Conservation (phyloP, 2,113 vertebrate species). For the Cygnus buccinator region DNA sequence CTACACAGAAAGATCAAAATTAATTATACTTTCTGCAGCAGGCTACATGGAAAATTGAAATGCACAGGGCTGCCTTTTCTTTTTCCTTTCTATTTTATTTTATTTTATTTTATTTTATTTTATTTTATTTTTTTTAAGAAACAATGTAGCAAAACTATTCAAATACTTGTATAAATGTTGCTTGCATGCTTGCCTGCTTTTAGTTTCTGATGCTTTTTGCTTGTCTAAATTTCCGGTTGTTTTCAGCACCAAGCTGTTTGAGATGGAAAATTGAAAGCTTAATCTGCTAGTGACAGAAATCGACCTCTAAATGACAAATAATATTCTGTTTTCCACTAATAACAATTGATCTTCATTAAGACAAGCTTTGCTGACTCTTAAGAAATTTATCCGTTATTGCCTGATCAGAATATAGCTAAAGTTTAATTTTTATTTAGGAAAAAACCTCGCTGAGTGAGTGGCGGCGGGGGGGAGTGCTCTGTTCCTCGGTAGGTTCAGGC, state of each 20-base stretch:
- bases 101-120: not conserved
- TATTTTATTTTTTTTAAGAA: not conserved
- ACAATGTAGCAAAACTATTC: not conserved
- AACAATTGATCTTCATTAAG: conserved; percentile 8
- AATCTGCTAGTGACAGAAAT: not conserved
- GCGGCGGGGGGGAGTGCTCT: rapidly evolving
- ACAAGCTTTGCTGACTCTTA: conserved; percentile 24
- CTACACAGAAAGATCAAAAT: conserved; percentile 49
- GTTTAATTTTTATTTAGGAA: not conserved
- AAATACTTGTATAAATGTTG: not conserved
- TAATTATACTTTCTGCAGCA: conserved; percentile 41
- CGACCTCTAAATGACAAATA: conserved; percentile 19
- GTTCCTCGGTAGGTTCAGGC: not conserved
- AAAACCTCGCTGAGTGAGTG: not conserved
- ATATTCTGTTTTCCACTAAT: conserved; percentile 27
- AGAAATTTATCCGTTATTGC: conserved; percentile 7
- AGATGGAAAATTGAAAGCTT: not conserved
- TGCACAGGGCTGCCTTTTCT: not conserved
- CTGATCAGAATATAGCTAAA: not conserved
- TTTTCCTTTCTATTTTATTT: not conserved
- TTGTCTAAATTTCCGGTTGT: not conserved
- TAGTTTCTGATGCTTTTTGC: not conserved
- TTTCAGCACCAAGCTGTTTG: not conserved
- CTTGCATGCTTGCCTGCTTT: not conserved
- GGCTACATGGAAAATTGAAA: conserved; percentile 24